These are phyloP conservation scores for Tipula vernalis DNA, from an alignment of 2,888 invertebrate species.

Conservation along the genomic window DNA sequence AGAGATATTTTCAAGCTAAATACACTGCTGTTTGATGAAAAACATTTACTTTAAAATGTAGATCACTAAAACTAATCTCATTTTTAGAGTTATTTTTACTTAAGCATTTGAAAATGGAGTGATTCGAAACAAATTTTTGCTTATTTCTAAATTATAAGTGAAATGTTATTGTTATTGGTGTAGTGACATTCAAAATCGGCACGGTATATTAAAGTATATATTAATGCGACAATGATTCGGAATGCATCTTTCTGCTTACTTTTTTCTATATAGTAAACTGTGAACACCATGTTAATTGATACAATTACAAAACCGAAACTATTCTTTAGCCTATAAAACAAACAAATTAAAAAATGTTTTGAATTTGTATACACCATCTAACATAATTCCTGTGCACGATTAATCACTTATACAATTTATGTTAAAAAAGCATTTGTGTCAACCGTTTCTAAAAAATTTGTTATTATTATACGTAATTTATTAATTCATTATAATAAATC, in stretches of 20 bases:
- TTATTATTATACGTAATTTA: neutral
- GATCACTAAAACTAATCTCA: neutral
- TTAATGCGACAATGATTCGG: too few relatives aligned
- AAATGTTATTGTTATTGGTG: neutral
- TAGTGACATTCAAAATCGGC: neutral
- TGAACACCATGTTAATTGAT: too few relatives aligned
- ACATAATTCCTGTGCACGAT: neutral
- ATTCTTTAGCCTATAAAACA: neutral
- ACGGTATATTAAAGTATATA: neutral
- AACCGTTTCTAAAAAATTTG: neutral
- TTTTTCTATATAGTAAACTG: neutral
- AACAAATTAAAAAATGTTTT: neutral
- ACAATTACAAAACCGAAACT: neutral
- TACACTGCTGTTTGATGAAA: neutral
- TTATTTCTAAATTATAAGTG: neutral
- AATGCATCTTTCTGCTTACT: neutral
- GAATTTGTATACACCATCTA: neutral
- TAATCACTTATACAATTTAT: neutral
- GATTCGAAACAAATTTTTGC: neutral
- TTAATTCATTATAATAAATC: neutral
- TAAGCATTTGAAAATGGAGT: neutral
- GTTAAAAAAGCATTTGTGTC: neutral
- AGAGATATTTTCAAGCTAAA: neutral
- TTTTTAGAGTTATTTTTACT: neutral
- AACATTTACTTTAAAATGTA: neutral